Base-by-base conservation (phyloP, 2,888 invertebrate species). In the Pristionchus exspectatus region DNA sequence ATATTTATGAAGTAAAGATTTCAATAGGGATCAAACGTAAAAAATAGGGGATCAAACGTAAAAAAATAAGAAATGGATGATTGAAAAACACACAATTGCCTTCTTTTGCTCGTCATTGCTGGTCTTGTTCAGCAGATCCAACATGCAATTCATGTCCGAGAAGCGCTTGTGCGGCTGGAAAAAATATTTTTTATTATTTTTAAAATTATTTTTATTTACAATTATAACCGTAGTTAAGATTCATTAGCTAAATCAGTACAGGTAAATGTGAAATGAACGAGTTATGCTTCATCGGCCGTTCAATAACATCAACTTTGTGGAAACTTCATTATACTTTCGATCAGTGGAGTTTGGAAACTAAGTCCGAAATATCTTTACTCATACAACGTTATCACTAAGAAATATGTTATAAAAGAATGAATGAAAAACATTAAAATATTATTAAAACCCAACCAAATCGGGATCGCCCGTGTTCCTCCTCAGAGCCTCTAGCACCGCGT, bases 111-210 rank as follows among this genome's bases (percentile, higher is more conserved):
- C 69, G 10, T 66, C n/a, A 14, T 50, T 50, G 69, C 66, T 87
- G 10, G 44, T 50, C 87, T 87, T 87, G 87, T 87, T 66, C 38
- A 87, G 87, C 50, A 87, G 44, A 24, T 87, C 87, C n/a, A 87
- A 50, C 87, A 87, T 87, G 44, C 30, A 27, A 30, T 87, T 87
- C 38, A 87, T 87, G 87, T 87, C 69, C n/a, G 63, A 30, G 69
- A 87, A 87, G 66, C 69, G 63, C 18, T 38, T 69, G 44, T 69
- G 66, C 1, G 24, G 69, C 87, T 87, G 87, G 3, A 87, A 63
- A 10, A 50, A 50, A 50, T 9, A 50, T 50, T 50, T 10, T 7
- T 50, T 7, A 10, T 12, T 7, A 50, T 50, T 50, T 9, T 50
- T 50, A 7, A 0, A 50, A 10, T n/a, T n/a, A n/a, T n/a, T n/a